A percentile compares a stretch with the other conserved stretches of the same genome.
phyloP scores from a whole-genome alignment of 2,888 invertebrate species.

The Myopa testacea region DNA sequence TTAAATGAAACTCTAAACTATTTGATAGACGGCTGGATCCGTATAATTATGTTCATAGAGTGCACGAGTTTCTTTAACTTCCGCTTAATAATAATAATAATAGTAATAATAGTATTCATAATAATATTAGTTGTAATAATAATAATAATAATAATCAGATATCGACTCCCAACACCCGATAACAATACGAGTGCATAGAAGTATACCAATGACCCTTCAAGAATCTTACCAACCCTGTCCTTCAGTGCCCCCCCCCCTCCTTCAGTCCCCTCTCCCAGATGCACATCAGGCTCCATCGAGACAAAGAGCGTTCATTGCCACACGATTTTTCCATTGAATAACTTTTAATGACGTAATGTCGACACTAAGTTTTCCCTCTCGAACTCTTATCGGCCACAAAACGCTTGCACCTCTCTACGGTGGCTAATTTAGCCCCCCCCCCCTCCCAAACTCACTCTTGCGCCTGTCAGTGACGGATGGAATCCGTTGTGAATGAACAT shows the following conservation, averaged over 20 bases:
- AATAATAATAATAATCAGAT: no score
- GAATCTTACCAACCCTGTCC: background rate
- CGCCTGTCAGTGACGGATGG: background rate
- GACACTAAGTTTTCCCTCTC: conserved; percentile 21
- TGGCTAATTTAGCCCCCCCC: background rate
- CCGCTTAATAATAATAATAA: no score
- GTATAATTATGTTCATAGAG: no score
- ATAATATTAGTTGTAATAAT: no score
- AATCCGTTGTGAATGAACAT: conserved; percentile 34
- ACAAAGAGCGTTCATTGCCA: background rate
- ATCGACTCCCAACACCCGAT: background rate
- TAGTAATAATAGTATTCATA: no score
- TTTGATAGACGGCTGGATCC: no score
- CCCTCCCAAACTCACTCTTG: background rate
- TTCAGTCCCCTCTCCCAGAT: background rate
- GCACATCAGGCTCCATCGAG: background rate
- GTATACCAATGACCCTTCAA: background rate
- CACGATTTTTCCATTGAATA: conserved; percentile 29
- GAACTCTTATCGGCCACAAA: conserved; percentile 20
- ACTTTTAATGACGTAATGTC: conserved; percentile 37
- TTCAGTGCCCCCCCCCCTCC: background rate
- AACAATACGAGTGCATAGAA: background rate
- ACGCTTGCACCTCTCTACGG: background rate
- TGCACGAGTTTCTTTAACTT: no score
- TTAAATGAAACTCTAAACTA: no score